Base-by-base conservation (phyloP, 30 jellyfish, hydroid and myxozoan species). In the Phacellophora camtschatica region DNA sequence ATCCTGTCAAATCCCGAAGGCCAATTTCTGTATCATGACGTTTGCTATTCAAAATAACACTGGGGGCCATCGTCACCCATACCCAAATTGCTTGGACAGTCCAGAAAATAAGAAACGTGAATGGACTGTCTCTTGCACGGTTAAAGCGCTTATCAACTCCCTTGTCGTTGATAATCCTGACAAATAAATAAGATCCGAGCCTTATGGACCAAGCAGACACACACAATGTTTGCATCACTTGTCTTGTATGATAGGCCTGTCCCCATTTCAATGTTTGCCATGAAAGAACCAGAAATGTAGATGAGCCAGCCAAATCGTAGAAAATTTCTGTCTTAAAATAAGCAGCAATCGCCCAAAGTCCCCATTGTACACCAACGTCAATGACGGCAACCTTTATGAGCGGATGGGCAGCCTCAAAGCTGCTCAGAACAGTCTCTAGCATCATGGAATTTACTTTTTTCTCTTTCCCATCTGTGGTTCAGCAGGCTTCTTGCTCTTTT, bases 351-450 rank as follows among this genome's bases (percentile, higher is more conserved):
- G 88, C 86, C 85, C 95, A 85, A 9, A 78, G 51, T 0, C 72
- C 82, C 98, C 98, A 92, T 66, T 92, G 98, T 7, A 92, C 78
- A 30, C 95, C 93, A 19, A 92, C 66, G 62, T 92, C 98, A 71
- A 76, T 39, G 7, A 81, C 57, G 25, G 93, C 96, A 0, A 96
- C 96, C 56, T 79, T 84, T 19, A 75, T 73, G 30, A 92, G 77
- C 10, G 96, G 90, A 22, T 61, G 74, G 3, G 49, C 50, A 27
- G 50, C 23, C 24, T 5, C 16, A 12, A 61, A 61, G 2, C 29
- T 49, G 4, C 29, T 3, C 29, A 49, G 64, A 12, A 49, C 29
- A 4, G 2, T 30, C 22, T 49, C 64, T 3, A 49, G 16, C 64
- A 30, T 30, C 64, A 49, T 49, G 29, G 64, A 49, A 49, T 30